Evolutionary conservation across 2,888 invertebrate genomes (phyloP).

Genomic region (Amblyjoppa proteus): DNA sequence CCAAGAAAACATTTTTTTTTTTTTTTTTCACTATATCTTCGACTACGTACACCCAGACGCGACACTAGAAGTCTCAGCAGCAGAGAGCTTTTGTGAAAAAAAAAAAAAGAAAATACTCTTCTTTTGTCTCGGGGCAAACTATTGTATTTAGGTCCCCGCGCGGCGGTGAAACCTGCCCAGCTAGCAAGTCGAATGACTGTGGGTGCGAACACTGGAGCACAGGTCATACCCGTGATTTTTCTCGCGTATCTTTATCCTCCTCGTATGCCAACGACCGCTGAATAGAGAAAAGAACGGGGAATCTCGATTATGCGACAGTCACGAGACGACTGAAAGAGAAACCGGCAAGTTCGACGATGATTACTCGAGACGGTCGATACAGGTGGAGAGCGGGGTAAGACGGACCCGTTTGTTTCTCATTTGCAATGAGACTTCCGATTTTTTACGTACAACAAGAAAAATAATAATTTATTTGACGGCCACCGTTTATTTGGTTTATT

Average conservation of each 20-base stretch:
- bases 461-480: background rate
- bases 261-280: background rate
- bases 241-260: background rate
- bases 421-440: background rate
- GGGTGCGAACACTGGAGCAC: background rate
- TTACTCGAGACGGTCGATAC: background rate
- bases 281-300: background rate
- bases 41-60: background rate
- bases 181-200: background rate
- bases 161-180: background rate
- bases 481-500: too few species aligned
- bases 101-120: background rate
- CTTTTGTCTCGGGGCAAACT: slow-evolving; percentile 1
- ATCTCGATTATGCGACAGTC: slow-evolving; percentile 2
- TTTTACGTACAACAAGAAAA: background rate
- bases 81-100: background rate
- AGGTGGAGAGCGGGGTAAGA: background rate
- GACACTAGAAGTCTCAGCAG: background rate
- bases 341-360: slow-evolving; percentile 9
- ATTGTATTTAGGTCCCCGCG: background rate
- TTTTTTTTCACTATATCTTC: background rate
- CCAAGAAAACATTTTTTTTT: background rate
- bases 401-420: background rate
- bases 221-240: slow-evolving; percentile 1
- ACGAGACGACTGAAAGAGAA: background rate